phyloP scores from a whole-genome alignment of 2,797 vertebrate species.

The Cossypha heuglini region DNA sequence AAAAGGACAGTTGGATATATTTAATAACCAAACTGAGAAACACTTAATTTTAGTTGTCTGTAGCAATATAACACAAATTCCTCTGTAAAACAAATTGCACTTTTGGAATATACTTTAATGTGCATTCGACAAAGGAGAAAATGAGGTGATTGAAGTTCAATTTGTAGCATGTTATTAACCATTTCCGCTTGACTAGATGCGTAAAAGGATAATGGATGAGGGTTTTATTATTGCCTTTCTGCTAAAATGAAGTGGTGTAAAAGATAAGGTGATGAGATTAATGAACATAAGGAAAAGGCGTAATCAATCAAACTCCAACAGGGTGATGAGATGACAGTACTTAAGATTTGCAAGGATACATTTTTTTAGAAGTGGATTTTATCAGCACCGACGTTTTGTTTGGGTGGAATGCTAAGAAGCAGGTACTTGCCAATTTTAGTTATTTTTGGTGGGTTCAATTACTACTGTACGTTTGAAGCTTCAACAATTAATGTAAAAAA shows the following conservation, averaged over 20 bases:
- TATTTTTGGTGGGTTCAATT: background rate
- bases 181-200: constrained; percentile 95
- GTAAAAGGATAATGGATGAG: constrained; percentile 99
- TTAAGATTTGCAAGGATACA: constrained; percentile 76
- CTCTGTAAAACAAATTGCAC: constrained; percentile 83
- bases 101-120: constrained; percentile 86
- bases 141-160: constrained; percentile 99
- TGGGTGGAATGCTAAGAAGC: constrained; percentile 5
- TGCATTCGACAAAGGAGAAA: constrained; percentile 85
- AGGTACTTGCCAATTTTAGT: background rate
- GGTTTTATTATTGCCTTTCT: constrained; percentile 99
- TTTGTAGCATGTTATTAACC: constrained; percentile 99
- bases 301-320: constrained; percentile 94
- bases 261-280: constrained; percentile 99
- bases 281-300: constrained; percentile 93
- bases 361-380: constrained; percentile 46
- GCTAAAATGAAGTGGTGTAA: constrained; percentile 97
- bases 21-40: constrained; percentile 82
- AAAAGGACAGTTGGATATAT: constrained; percentile 81
- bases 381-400: background rate
- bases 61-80: constrained; percentile 81
- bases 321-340: constrained; percentile 74
- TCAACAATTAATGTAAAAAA: background rate
- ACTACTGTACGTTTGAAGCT: background rate
- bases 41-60: constrained; percentile 80